phyloP scores from a whole-genome alignment of 2,888 invertebrate genomes.

The Keiferia lycopersicella region DNA sequence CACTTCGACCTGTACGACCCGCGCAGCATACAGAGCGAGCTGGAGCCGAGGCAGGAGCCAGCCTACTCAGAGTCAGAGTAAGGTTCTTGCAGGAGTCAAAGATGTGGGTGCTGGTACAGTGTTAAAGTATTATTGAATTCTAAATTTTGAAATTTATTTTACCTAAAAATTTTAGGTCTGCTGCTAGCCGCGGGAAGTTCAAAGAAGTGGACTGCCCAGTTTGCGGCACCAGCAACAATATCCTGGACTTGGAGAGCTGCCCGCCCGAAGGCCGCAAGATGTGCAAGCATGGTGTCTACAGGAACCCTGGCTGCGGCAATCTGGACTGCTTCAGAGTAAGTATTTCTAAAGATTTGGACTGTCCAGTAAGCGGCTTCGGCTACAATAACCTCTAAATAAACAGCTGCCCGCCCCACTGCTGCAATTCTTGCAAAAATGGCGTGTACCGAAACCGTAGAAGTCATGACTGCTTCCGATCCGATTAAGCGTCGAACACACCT shows the following conservation, averaged over 20 bases:
- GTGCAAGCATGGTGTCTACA: background rate
- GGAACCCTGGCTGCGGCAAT: background rate
- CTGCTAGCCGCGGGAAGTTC: no score
- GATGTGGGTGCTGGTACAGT: conserved; percentile 55
- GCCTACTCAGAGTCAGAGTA: background rate
- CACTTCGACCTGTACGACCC: conserved; percentile 58
- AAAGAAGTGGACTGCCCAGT: background rate
- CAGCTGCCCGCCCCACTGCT: background rate
- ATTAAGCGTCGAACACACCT: no score
- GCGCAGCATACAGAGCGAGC: conserved; percentile 44
- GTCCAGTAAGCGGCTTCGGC: background rate
- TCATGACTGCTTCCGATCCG: background rate
- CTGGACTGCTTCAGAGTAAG: background rate
- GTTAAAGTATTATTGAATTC: no score
- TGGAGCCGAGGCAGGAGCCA: background rate
- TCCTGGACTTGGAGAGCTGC: background rate
- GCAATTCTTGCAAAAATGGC: background rate
- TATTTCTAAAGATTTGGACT: background rate
- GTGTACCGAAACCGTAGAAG: background rate
- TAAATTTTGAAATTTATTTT: no score
- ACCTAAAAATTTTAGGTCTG: no score
- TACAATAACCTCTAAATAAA: background rate
- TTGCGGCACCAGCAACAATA: background rate
- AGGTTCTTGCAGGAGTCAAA: no score
- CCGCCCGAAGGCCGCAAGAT: background rate